Evolutionary conservation across 1,140 invertebrate species (phyloP).

Genomic region (Diprion similis): DNA sequence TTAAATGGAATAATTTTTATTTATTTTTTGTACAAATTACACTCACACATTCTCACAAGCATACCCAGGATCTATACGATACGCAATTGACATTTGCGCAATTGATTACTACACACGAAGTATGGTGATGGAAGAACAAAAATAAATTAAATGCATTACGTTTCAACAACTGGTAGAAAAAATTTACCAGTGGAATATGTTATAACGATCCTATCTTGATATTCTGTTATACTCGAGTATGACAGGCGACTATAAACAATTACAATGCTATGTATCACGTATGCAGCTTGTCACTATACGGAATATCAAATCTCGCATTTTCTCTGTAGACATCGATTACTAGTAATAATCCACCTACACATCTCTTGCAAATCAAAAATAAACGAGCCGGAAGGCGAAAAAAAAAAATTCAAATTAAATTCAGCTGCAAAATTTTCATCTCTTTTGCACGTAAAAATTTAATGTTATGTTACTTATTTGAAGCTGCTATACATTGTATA

Average conservation of each 20-base stretch:
- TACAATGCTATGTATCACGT: neutral
- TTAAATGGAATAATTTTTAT: no score
- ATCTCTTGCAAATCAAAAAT: neutral
- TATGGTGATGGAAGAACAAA: neutral
- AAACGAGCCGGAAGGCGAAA: neutral
- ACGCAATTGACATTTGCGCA: no score
- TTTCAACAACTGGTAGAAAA: neutral
- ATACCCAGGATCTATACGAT: no score
- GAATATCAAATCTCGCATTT: neutral
- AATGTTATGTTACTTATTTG: neutral
- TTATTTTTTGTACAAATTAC: no score
- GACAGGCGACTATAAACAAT: no score
- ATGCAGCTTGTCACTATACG: neutral
- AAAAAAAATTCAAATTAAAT: neutral
- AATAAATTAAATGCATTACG: slow-evolving; percentile 2
- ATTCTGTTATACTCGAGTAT: no score
- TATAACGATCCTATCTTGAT: no score
- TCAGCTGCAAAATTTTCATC: neutral
- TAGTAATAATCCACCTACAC: neutral
- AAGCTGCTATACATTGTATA: slow-evolving; percentile 39
- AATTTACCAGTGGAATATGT: no score
- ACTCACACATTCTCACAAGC: no score
- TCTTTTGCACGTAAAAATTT: slow-evolving; percentile 24
- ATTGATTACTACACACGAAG: neutral
- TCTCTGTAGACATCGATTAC: neutral